Conservation (phyloP, 2,888 invertebrate species). For the Lobophora halterata region DNA sequence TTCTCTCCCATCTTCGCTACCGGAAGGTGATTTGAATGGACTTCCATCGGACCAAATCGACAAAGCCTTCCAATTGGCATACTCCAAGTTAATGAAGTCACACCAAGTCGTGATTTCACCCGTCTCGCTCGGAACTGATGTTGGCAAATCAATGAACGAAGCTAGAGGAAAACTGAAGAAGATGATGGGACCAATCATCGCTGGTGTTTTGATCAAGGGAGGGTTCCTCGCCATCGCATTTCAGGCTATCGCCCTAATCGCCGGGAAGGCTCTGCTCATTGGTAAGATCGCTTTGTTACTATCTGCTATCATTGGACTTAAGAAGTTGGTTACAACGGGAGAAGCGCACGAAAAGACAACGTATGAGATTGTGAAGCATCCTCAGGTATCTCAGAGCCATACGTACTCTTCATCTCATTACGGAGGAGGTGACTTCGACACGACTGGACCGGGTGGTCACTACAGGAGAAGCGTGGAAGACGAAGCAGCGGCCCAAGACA, state of each 20-base stretch:
- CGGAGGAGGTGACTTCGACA: slow-evolving; percentile 80
- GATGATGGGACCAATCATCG: slow-evolving; percentile 84
- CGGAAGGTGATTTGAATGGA: slow-evolving; percentile 81
- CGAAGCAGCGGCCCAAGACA: slow-evolving; percentile 83
- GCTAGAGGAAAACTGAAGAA: slow-evolving; percentile 83
- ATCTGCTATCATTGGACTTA: slow-evolving; percentile 89
- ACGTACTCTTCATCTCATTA: slow-evolving; percentile 87
- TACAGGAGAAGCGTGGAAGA: slow-evolving; percentile 82
- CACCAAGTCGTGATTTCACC: slow-evolving; percentile 81
- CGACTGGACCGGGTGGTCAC: slow-evolving; percentile 80
- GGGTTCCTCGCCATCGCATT: slow-evolving; percentile 87
- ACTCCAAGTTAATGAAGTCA: slow-evolving; percentile 80
- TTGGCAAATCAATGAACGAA: slow-evolving; percentile 74
- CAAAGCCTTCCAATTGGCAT: slow-evolving; percentile 77
- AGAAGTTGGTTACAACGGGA: slow-evolving; percentile 85
- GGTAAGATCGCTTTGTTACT: slow-evolving; percentile 91
- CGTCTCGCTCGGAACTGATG: slow-evolving; percentile 57
- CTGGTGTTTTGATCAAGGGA: slow-evolving; percentile 86
- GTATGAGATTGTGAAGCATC: slow-evolving; percentile 92
- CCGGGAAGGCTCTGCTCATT: slow-evolving; percentile 90
- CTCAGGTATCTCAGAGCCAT: slow-evolving; percentile 89
- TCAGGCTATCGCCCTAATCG: slow-evolving; percentile 87
- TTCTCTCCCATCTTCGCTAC: slow-evolving; percentile 72
- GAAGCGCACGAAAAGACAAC: slow-evolving; percentile 89
- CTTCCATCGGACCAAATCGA: slow-evolving; percentile 82